Evolutionary conservation across 2,888 invertebrate species (phyloP), one percentile per base, ranked within the genome.

Genomic region (Tipula unca): DNA sequence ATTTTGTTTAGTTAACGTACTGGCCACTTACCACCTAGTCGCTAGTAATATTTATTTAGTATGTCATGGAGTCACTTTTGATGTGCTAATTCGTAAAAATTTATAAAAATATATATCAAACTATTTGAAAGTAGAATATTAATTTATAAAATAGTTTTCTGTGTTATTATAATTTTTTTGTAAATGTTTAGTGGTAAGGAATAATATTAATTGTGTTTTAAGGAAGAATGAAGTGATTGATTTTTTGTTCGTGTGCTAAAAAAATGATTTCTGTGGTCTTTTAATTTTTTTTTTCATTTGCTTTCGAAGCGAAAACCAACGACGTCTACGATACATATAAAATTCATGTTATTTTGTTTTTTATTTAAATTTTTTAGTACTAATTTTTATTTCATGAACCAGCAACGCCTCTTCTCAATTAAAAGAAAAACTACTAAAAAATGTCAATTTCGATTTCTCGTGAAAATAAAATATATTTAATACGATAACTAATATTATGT

Each of bases 151-250:
- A 20, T 69, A 69, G 25, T 69, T 69, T 83, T 83, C 1, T 32
- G 83, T 83, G 83, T 32, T 39, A 84, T 25, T 29, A 39, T 42
- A 42, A 85, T 39, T 83, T 84, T 86, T 86, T 83, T 85, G 86
- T 86, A 84, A 86, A 86, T 86, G 86, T 86, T 85, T 85, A 86
- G 84, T 86, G 86, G 86, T 86, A 86, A 86, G 86, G 13, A 84
- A 36, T 84, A 36, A 36, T 39, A 36, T 36, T 25, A 85, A 29
- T 48, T 20, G 32, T 36, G 42, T 39, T 39, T 39, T 48, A 36
- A 85, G 29, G 29, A 42, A 39, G 1, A 39, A 69, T 69, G 25
- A 25, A 69, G 69, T 69, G 69, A 69, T 69, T 25, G 69, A 69
- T 69, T 25, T 69, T 48, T 69, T 69, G 10, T 25, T 25, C 25